These are phyloP conservation scores for Caenorhabditis sinica DNA, from an alignment of 2,888 invertebrate genomes.

Conservation along the genomic window DNA sequence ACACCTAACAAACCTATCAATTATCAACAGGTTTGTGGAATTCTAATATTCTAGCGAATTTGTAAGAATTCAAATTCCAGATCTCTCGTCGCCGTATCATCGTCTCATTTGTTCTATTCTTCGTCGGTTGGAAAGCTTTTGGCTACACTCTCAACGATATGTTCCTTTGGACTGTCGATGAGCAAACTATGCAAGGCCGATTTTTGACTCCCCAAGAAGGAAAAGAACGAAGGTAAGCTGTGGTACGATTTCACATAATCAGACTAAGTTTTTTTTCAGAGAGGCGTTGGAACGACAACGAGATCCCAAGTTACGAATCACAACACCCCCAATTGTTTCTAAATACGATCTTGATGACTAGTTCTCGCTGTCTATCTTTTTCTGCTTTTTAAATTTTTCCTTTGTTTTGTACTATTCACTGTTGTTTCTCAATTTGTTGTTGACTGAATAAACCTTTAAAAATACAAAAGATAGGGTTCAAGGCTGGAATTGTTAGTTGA, in stretches of 20 bases:
- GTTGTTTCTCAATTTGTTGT: conserved; percentile 49
- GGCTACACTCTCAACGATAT: conserved; percentile 77
- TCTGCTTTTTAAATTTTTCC: conserved; percentile 17
- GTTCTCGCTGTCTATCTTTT: conserved; percentile 36
- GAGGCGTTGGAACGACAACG: conserved; percentile 68
- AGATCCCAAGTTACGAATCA: conserved; percentile 58
- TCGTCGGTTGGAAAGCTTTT: conserved; percentile 79
- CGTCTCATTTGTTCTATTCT: conserved; percentile 79
- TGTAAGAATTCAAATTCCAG: conserved; percentile 64
- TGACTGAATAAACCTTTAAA: conserved; percentile 36
- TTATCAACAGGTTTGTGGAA: conserved; percentile 71
- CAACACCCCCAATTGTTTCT: conserved; percentile 44
- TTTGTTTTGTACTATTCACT: conserved; percentile 11
- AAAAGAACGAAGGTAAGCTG: conserved; percentile 71
- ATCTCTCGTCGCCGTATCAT: conserved; percentile 76
- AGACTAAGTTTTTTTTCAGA: too few relatives aligned
- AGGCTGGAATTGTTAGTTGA: conserved; percentile 5
- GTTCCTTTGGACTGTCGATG: conserved; percentile 76
- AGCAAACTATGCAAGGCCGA: conserved; percentile 71
- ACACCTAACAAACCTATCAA: conserved; percentile 72
- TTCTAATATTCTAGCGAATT: not conserved
- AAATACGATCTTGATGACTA: conserved; percentile 76
- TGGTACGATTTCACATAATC: too few relatives aligned
- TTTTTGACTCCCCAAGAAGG: conserved; percentile 75
- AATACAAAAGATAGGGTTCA: not conserved